Conservation (phyloP, 2,888 invertebrate genomes). For the Meiosimyza platycephala region DNA sequence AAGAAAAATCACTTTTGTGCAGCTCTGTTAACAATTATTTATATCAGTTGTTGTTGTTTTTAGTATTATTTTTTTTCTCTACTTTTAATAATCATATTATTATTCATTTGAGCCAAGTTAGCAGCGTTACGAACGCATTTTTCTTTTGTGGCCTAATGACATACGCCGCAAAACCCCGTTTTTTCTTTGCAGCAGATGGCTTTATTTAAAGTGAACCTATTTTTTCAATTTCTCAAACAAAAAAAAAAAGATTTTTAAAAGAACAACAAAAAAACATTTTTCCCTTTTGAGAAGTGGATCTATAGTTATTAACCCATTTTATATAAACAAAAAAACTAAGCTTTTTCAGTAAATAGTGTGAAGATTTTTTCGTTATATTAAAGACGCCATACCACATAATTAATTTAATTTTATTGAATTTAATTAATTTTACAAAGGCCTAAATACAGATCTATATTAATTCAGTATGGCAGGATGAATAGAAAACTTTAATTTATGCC, state of each 20-base stretch:
- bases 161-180: background rate
- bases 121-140: slow-evolving; percentile 3
- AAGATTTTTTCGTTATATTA: too few species aligned
- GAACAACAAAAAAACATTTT: background rate
- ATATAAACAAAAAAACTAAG: too few species aligned
- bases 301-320: background rate
- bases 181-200: slow-evolving; percentile 14
- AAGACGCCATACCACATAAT: too few species aligned
- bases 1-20: too few species aligned
- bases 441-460: too few species aligned
- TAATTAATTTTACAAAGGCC: too few species aligned
- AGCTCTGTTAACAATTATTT: background rate
- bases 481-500: too few species aligned
- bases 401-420: too few species aligned
- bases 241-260: background rate
- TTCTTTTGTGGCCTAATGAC: slow-evolving; percentile 3
- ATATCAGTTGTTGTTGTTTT: background rate
- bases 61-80: background rate
- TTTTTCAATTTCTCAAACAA: slow-evolving; percentile 5
- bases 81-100: slow-evolving; percentile 13
- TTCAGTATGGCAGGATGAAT: too few species aligned
- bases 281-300: slow-evolving; percentile 12
- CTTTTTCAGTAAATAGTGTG: too few species aligned
- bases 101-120: slow-evolving; percentile 11
- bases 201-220: slow-evolving; percentile 21